These are phyloP conservation scores for Stichopus horrens DNA, from an alignment of 53 echinoderm and acorn worm genomes.

Conservation along the genomic window DNA sequence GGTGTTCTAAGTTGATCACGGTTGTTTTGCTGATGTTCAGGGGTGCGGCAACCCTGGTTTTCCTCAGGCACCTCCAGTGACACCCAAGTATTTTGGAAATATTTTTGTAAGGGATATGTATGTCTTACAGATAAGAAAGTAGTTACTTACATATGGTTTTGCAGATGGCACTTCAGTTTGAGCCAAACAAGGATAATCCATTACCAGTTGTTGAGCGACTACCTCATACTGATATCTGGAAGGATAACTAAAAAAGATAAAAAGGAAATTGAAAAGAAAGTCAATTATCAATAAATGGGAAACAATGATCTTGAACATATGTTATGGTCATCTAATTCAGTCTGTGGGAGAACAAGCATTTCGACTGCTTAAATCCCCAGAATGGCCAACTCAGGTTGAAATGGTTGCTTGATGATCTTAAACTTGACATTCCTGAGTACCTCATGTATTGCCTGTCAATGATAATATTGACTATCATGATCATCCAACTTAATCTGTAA, in stretches of 20 bases:
- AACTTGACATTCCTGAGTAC: too few relatives aligned
- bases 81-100: too few relatives aligned
- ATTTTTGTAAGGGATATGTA: too few relatives aligned
- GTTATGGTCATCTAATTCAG: not conserved
- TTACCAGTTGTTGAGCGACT: not conserved
- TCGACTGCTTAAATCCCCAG: not conserved
- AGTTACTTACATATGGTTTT: not conserved
- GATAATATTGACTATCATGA: too few relatives aligned
- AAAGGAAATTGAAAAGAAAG: not conserved
- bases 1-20: too few relatives aligned
- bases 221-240: not conserved
- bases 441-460: too few relatives aligned
- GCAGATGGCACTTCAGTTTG: not conserved
- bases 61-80: too few relatives aligned
- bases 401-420: not conserved
- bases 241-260: not conserved
- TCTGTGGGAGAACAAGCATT: not conserved
- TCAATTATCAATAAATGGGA: too few relatives aligned
- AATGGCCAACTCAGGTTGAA: not conserved
- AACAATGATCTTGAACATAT: not conserved
- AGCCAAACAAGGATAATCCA: not conserved
- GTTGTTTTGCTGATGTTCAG: too few relatives aligned
- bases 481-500: too few relatives aligned
- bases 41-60: too few relatives aligned
- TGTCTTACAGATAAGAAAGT: too few relatives aligned